Conservation (phyloP, 2,888 invertebrate species). For the Anarsia innoxiella region DNA sequence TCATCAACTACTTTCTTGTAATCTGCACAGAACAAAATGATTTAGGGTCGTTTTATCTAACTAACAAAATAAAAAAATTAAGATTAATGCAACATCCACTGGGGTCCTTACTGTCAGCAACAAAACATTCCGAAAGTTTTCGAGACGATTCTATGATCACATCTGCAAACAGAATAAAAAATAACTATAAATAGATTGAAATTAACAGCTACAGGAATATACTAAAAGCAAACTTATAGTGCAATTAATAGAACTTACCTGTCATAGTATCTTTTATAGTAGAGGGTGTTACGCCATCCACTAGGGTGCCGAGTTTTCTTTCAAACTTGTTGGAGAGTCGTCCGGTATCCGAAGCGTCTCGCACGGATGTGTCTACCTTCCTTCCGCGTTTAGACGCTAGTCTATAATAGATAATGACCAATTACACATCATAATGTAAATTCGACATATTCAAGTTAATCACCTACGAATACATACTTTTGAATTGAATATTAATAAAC, state of each 20-base stretch:
- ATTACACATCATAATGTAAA: too few relatives aligned
- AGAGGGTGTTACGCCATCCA: constrained; percentile 35
- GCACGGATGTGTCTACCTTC: constrained; percentile 47
- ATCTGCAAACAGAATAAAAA: constrained; percentile 39
- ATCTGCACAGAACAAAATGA: constrained; percentile 29
- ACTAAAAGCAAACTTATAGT: too few relatives aligned
- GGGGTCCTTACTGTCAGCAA: constrained; percentile 53
- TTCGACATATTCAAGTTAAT: too few relatives aligned
- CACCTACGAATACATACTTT: too few relatives aligned
- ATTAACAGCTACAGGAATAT: too few relatives aligned
- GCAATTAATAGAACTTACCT: constrained; percentile 37
- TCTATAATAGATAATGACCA: too few relatives aligned
- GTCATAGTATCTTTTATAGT: constrained; percentile 46
- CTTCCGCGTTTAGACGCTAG: too few relatives aligned
- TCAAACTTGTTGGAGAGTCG: constrained; percentile 60
- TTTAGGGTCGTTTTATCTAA: too few relatives aligned
- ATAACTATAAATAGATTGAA: too few relatives aligned
- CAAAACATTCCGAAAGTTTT: constrained; percentile 47
- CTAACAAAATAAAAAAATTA: too few relatives aligned
- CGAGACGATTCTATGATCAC: constrained; percentile 53
- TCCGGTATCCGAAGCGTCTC: constrained; percentile 44
- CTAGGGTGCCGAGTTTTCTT: constrained; percentile 38
- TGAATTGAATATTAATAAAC: too few relatives aligned
- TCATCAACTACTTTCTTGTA: constrained; percentile 44
- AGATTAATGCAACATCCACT: too few relatives aligned